Percentiles rank a stretch among this genome's conserved stretches.
These are phyloP conservation scores for Idaea biselata DNA, from an alignment of 2,888 invertebrate genomes.

Conservation along the genomic window DNA sequence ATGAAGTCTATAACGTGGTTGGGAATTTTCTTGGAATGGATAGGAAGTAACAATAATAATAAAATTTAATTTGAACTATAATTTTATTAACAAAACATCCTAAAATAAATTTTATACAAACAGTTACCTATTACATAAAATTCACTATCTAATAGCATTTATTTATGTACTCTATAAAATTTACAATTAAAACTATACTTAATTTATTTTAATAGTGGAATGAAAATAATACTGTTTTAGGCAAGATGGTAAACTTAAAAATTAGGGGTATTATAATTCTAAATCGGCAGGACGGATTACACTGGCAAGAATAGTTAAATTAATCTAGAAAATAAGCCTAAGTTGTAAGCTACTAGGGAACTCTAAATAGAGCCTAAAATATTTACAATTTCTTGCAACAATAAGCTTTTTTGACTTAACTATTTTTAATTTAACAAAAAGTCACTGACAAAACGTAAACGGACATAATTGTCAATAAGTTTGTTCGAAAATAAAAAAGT, in stretches of 20 bases:
- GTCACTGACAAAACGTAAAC: slow-evolving; percentile 6
- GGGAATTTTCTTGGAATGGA: too few species aligned
- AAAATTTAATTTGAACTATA: slow-evolving; percentile 5
- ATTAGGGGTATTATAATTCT: slow-evolving; percentile 24
- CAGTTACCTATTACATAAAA: slow-evolving; percentile 10
- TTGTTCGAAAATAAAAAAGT: neutral
- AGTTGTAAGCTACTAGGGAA: slow-evolving; percentile 19
- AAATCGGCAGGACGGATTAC: slow-evolving; percentile 71
- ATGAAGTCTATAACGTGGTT: too few species aligned
- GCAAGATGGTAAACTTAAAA: slow-evolving; percentile 60
- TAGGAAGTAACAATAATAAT: neutral
- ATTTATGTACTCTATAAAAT: slow-evolving; percentile 32
- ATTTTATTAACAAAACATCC: slow-evolving; percentile 31
- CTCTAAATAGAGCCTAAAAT: slow-evolving; percentile 27
- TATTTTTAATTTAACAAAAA: slow-evolving; percentile 3
- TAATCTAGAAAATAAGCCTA: slow-evolving; percentile 28
- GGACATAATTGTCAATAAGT: neutral
- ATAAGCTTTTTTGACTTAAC: neutral
- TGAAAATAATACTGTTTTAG: slow-evolving; percentile 63
- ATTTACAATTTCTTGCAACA: neutral
- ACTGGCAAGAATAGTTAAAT: slow-evolving; percentile 41
- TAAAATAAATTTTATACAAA: slow-evolving; percentile 25
- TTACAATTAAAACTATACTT: slow-evolving; percentile 34
- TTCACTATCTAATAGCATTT: slow-evolving; percentile 33
- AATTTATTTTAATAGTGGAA: slow-evolving; percentile 22